phyloP scores from a whole-genome alignment of 2,888 invertebrate species.

The Latheticus oryzae region DNA sequence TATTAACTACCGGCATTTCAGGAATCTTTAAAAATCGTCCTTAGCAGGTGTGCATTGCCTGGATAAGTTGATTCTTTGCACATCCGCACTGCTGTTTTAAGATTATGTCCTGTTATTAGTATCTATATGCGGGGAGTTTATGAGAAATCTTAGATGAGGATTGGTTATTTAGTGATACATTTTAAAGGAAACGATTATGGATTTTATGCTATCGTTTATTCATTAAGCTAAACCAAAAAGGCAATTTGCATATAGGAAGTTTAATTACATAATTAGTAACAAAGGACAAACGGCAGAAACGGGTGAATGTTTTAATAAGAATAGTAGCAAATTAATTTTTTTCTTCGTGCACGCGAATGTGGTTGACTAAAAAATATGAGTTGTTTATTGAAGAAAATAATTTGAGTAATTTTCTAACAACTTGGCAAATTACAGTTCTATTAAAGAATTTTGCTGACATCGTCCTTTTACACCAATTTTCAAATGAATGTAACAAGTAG shows the following conservation, averaged over 20 bases:
- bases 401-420: conserved; percentile 15
- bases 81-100: conserved; percentile 41
- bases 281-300: no score
- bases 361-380: no score
- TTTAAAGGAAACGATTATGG: conserved; percentile 26
- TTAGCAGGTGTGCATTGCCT: conserved; percentile 53
- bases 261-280: no score
- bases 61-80: conserved; percentile 47
- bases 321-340: no score
- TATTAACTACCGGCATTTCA: conserved; percentile 59
- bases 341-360: no score
- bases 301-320: no score
- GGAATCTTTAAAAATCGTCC: conserved; percentile 55
- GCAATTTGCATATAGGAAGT: no score
- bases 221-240: conserved; percentile 28
- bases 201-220: conserved; percentile 29
- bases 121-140: conserved; percentile 32
- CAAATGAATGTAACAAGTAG: conserved; percentile 4
- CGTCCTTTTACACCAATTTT: conserved; percentile 8
- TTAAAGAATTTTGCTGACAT: conserved; percentile 16
- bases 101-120: conserved; percentile 38
- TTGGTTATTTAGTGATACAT: conserved; percentile 7
- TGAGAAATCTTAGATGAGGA: conserved; percentile 12
- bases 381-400: no score
- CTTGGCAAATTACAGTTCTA: conserved; percentile 17